phyloP scores from a whole-genome alignment of 2,113 vertebrate species.

The Hydrochoerus hydrochaeris region DNA sequence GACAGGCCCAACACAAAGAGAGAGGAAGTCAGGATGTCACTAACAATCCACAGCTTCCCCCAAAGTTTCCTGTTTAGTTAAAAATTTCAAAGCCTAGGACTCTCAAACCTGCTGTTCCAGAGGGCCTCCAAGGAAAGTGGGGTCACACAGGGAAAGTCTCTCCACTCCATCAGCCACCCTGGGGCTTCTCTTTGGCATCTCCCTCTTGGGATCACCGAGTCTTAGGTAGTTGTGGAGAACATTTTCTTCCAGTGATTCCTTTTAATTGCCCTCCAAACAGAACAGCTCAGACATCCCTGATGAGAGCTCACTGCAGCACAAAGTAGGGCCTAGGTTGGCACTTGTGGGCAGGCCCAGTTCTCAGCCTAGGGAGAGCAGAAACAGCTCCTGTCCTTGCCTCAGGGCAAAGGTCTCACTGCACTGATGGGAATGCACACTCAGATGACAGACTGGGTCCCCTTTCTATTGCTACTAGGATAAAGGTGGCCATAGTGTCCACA shows the following conservation, averaged over 20 bases:
- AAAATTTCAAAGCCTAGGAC: neutral
- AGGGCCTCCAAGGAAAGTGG: neutral
- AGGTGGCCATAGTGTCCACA: fast-evolving
- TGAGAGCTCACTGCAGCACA: neutral
- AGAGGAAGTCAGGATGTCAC: neutral
- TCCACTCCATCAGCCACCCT: no score
- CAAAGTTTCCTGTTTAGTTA: neutral
- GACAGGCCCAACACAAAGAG: neutral
- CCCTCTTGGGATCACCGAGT: neutral
- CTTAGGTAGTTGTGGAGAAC: no score
- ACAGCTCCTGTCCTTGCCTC: neutral
- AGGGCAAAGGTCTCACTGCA: neutral
- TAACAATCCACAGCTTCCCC: neutral
- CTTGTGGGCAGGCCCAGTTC: fast-evolving
- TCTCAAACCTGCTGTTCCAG: neutral
- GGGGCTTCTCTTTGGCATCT: neutral
- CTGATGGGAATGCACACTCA: neutral
- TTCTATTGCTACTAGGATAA: neutral
- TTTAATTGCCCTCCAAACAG: neutral
- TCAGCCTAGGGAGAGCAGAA: neutral
- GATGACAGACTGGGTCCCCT: fast-evolving
- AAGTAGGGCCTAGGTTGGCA: no score
- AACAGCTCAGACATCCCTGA: neutral
- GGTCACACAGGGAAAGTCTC: no score
- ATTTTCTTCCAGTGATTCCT: neutral